Evolutionary conservation across 2,113 vertebrate genomes (phyloP).

Genomic region (Eulemur macaco): DNA sequence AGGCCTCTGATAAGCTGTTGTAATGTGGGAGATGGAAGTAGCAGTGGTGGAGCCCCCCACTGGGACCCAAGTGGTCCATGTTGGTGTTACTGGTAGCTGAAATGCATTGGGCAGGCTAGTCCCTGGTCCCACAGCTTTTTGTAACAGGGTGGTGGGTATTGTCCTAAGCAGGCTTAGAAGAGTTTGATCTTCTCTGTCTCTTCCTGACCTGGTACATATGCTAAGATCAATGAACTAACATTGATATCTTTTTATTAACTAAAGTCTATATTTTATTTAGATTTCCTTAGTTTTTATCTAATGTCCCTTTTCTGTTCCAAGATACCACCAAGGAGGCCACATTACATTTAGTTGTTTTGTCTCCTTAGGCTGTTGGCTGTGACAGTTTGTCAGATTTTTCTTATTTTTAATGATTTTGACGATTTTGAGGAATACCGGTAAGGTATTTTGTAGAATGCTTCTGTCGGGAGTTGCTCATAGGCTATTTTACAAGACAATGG

Average conservation of each 20-base stretch:
- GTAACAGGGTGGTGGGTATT: too few species aligned
- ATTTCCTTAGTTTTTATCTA: neutral
- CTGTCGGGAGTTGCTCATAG: neutral
- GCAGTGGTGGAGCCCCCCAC: too few species aligned
- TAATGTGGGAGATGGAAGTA: too few species aligned
- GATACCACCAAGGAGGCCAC: too few species aligned
- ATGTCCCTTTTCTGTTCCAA: neutral
- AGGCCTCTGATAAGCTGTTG: too few species aligned
- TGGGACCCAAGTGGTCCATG: too few species aligned
- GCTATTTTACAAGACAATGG: neutral
- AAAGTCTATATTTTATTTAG: neutral
- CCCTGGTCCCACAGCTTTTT: too few species aligned
- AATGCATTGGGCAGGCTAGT: too few species aligned
- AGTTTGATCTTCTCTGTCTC: too few species aligned
- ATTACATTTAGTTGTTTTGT: neutral
- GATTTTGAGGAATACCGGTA: neutral
- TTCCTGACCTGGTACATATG: neutral
- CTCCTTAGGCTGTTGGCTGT: neutral
- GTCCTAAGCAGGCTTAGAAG: too few species aligned
- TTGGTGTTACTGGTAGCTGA: too few species aligned
- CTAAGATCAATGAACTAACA: neutral
- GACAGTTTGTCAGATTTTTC: neutral
- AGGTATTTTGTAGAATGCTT: neutral
- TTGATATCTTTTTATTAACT: neutral
- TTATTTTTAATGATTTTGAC: conserved; percentile 11